Evolutionary conservation across 2,888 invertebrate species (phyloP).

Genomic region (Hyppa rectilinea): DNA sequence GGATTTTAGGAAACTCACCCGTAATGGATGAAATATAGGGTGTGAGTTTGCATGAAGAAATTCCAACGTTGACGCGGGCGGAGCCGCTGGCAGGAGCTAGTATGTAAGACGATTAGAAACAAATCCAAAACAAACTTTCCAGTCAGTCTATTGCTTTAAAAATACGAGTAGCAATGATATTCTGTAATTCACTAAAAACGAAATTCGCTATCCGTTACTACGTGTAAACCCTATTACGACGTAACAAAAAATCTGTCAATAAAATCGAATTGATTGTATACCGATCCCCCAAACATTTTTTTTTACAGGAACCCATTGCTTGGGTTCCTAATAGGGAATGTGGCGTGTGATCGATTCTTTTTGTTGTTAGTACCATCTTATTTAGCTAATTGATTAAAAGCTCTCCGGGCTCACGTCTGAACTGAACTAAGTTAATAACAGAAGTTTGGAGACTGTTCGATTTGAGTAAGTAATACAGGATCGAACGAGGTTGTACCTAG

Average conservation of each 20-base stretch:
- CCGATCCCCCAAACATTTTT: constrained; percentile 5
- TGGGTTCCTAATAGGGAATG: constrained; percentile 18
- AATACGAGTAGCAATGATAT: too few relatives aligned
- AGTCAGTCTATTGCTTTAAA: neutral
- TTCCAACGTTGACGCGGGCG: too few relatives aligned
- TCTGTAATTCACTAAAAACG: neutral
- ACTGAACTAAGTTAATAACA: constrained; percentile 43
- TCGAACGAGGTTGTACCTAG: neutral
- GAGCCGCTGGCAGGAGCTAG: too few relatives aligned
- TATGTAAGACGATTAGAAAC: too few relatives aligned
- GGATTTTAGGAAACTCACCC: too few relatives aligned
- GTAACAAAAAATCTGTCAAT: constrained; percentile 33
- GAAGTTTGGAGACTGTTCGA: constrained; percentile 22
- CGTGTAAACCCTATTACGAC: neutral
- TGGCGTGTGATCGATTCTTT: constrained; percentile 41
- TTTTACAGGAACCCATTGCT: too few relatives aligned
- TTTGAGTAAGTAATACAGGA: constrained; percentile 22
- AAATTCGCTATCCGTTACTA: neutral
- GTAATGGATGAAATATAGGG: too few relatives aligned
- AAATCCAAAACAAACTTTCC: too few relatives aligned
- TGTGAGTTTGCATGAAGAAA: too few relatives aligned
- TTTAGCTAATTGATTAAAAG: constrained; percentile 54
- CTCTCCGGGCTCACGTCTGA: constrained; percentile 21
- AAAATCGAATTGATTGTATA: constrained; percentile 24
- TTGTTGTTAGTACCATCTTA: constrained; percentile 33